phyloP scores from a whole-genome alignment of 37 sponge, comb jelly and placozoan genomes.

The Geodia barretti region DNA sequence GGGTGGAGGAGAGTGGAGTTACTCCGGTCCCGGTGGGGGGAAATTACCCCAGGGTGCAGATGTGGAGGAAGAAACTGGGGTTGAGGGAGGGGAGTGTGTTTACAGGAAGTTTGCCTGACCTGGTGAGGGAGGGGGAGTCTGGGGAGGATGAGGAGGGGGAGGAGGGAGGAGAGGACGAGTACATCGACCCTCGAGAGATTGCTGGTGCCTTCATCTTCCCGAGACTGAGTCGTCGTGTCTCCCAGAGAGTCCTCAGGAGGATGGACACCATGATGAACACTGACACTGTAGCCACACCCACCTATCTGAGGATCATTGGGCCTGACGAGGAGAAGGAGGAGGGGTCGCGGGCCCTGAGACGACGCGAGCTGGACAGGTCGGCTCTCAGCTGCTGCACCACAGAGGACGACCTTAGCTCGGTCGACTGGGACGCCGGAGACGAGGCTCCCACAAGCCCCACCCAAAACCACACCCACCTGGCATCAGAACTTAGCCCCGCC shows the following conservation, averaged over 20 bases:
- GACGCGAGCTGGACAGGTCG: too few relatives aligned
- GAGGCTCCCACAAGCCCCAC: neutral
- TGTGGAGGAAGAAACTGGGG: conserved; percentile 20
- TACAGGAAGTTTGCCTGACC: conserved; percentile 33
- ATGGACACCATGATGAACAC: conserved; percentile 13
- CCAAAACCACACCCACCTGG: too few relatives aligned
- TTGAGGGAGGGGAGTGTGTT: conserved; percentile 24
- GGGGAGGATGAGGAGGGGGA: conserved; percentile 6
- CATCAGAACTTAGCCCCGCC: neutral
- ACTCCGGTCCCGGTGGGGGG: too few relatives aligned
- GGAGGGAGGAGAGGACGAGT: conserved; percentile 11
- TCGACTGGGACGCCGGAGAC: neutral
- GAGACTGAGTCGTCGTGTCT: neutral
- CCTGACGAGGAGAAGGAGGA: neutral
- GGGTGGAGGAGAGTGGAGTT: too few relatives aligned
- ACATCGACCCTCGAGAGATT: conserved; percentile 39
- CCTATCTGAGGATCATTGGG: neutral
- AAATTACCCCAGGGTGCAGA: too few relatives aligned
- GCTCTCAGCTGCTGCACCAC: neutral
- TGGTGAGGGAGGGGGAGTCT: neutral
- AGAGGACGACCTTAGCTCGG: neutral
- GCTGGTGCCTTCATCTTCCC: neutral
- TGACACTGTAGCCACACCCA: neutral
- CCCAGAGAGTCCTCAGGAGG: conserved; percentile 1
- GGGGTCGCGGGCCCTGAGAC: too few relatives aligned